Evolutionary conservation across 2,888 invertebrate species (phyloP), one percentile per base, ranked within the genome.

Genomic region (Lasioglossum vierecki): DNA sequence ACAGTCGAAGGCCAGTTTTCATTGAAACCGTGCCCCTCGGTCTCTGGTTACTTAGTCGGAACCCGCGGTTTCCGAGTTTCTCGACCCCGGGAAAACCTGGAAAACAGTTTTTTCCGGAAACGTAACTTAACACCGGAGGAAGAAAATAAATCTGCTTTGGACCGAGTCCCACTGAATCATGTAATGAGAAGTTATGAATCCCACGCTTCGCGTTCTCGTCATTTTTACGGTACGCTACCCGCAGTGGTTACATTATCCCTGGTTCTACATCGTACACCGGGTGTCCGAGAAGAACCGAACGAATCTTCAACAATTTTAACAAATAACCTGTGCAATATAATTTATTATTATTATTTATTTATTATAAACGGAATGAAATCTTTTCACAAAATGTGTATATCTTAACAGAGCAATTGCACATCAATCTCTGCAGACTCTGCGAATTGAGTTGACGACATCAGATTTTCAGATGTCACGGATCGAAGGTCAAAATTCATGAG

Each of bases 1-100:
- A 63, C 46, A 39, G 18, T 22, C 73, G 72, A 79, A 73, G 73
- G 79, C 60, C 66, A 72, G 46, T 79, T 79, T 73, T 63, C 79
- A 79, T 66, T 46, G 63, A 35, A 63, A 66, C 46, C 22, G 30
- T 35, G 72, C 30, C 44, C n/a, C 44, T 49, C 77, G 46, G n/a
- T 74, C 39, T 74, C 39, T n/a, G 18, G 73, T 66, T 26, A 35
- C 60, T 11, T 1, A 0, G n/a, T 39, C 26, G 15, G 15, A 46
- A 46, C 35, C 18, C 39, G 8, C 22, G 49, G 15, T 26, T 53
- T 2, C 22, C 4, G 9, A n/a, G 30, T 71, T 71, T 53, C 15
- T 39, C 46, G 1, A 30, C 30, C 13, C 30, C 26, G 15, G 30
- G 13, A 41, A 44, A 66, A 22, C 39, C 44, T 35, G 11, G 66